phyloP scores from a whole-genome alignment of 2,797 vertebrate genomes.

The Paedocypris micromegethes region DNA sequence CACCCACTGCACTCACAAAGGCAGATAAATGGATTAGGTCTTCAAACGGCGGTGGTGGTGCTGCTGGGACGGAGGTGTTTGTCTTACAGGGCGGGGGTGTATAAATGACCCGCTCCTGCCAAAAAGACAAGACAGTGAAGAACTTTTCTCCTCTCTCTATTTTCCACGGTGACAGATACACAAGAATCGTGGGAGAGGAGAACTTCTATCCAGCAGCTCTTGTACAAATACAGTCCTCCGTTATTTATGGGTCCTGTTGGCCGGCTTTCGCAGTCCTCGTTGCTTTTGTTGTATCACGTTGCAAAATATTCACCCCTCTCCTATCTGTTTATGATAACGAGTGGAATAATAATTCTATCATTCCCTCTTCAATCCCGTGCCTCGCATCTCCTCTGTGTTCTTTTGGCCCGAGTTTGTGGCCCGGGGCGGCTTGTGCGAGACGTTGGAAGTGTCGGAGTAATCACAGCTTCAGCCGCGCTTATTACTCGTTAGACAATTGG shows the following conservation, averaged over 20 bases:
- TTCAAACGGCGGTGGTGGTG: constrained; percentile 53
- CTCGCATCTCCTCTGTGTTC: background rate
- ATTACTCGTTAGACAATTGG: constrained; percentile 81
- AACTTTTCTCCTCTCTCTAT: constrained; percentile 72
- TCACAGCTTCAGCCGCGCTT: constrained; percentile 74
- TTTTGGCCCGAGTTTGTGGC: constrained; percentile 53
- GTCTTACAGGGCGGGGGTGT: constrained; percentile 66
- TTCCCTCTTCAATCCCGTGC: background rate
- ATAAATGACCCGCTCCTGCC: constrained; percentile 75
- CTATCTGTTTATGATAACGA: constrained; percentile 10
- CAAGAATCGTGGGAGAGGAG: constrained; percentile 7
- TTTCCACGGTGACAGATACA: constrained; percentile 4
- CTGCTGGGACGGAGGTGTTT: constrained; percentile 60
- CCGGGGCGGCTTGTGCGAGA: constrained; percentile 65
- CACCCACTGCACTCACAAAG: constrained; percentile 69
- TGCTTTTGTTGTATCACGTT: background rate
- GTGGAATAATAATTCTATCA: background rate
- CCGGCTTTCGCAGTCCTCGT: background rate
- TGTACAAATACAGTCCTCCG: background rate
- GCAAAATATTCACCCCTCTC: background rate
- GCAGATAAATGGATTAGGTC: constrained; percentile 83
- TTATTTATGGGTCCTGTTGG: constrained; percentile 6
- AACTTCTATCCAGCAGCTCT: constrained; percentile 4
- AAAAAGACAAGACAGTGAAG: constrained; percentile 84
- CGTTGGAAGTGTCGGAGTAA: constrained; percentile 79